Evolutionary conservation across 2,888 invertebrate species (phyloP).

Genomic region (Thumatha senex): DNA sequence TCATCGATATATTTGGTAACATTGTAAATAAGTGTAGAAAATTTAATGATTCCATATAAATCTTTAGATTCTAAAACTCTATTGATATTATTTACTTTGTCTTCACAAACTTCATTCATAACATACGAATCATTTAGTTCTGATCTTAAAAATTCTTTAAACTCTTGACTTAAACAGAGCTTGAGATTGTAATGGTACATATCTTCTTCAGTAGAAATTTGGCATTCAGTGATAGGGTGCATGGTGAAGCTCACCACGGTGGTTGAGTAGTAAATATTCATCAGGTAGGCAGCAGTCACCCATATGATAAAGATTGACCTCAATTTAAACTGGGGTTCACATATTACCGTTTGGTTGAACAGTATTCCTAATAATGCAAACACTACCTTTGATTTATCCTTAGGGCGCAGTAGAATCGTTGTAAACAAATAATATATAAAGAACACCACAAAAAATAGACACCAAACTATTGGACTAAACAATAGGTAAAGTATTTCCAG

Average conservation of each 20-base stretch:
- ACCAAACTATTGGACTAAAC: conserved; percentile 21
- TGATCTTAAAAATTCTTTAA: not conserved
- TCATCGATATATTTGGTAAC: not conserved
- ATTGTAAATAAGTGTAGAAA: not conserved
- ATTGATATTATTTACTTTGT: not conserved
- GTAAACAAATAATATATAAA: conserved; percentile 6
- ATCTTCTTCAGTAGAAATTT: conserved; percentile 21
- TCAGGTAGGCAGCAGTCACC: conserved; percentile 48
- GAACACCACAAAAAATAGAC: conserved; percentile 6
- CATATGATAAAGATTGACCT: conserved; percentile 40
- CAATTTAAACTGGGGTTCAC: conserved; percentile 2
- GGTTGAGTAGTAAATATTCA: conserved; percentile 38
- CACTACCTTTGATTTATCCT: conserved; percentile 9
- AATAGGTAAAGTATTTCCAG: conserved; percentile 37
- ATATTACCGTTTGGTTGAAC: conserved; percentile 5
- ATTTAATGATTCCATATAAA: not conserved
- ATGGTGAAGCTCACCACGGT: conserved; percentile 38
- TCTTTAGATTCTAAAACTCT: not conserved
- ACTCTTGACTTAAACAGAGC: conserved; percentile 3
- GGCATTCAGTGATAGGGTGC: conserved; percentile 24
- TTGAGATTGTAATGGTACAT: not conserved
- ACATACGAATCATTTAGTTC: not conserved
- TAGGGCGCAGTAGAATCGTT: conserved; percentile 4
- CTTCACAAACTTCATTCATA: conserved; percentile 14
- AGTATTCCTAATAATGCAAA: conserved; percentile 11